Conservation (phyloP, 2,797 vertebrate genomes). For the Lepus oiostolus region DNA sequence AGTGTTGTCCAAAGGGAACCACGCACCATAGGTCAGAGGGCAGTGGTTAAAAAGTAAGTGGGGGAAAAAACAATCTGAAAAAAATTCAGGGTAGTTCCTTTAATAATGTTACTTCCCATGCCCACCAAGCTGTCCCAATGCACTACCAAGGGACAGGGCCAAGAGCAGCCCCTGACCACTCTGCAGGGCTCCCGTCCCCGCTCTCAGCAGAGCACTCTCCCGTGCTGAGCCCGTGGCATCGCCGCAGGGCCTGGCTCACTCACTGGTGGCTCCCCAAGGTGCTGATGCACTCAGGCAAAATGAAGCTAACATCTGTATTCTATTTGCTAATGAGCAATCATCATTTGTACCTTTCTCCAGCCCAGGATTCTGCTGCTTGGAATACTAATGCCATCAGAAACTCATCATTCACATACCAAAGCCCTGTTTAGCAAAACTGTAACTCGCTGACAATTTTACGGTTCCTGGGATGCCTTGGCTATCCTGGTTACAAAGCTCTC, state of each 20-base stretch:
- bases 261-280: slow-evolving; percentile 86
- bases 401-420: slow-evolving; percentile 71
- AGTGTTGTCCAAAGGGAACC: not conserved
- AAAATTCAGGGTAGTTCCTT: not conserved
- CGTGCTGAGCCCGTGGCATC: not conserved
- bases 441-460: slow-evolving; percentile 69
- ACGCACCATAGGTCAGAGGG: not conserved
- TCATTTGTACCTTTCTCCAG: slow-evolving; percentile 90
- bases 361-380: slow-evolving; percentile 88
- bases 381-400: slow-evolving; percentile 88
- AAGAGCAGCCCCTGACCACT: not conserved
- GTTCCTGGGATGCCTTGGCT: slow-evolving; percentile 77
- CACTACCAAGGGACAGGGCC: accelerated
- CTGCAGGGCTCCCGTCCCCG: slow-evolving; percentile 56
- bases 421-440: slow-evolving; percentile 52
- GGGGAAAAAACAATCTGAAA: not conserved
- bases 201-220: not conserved
- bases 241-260: slow-evolving; percentile 79
- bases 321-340: slow-evolving; percentile 91
- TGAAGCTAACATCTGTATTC: slow-evolving; percentile 89
- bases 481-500: slow-evolving; percentile 9
- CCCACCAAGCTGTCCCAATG: not conserved
- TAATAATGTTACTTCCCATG: not conserved
- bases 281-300: slow-evolving; percentile 87
- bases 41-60: not conserved